Evolutionary conservation across 2,113 vertebrate genomes (phyloP).

Genomic region (Actenoides hombroni): DNA sequence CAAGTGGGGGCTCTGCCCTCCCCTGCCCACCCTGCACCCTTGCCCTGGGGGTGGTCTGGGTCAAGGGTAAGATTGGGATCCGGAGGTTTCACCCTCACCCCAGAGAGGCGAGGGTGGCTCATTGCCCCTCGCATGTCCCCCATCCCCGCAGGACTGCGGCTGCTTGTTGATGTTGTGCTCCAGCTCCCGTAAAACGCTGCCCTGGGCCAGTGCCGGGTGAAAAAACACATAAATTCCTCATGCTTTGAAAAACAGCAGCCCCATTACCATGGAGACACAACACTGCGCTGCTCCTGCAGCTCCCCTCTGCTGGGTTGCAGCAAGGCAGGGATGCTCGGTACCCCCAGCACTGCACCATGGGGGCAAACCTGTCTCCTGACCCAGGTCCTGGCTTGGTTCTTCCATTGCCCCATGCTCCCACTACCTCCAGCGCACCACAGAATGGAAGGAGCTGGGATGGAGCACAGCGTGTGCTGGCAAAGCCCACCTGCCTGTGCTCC

Average conservation of each 20-base stretch:
- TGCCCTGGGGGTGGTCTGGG: neutral
- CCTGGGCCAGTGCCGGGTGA: neutral
- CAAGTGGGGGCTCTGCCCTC: neutral
- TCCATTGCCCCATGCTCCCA: rapidly evolving
- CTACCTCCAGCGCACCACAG: rapidly evolving
- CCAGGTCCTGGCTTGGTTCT: neutral
- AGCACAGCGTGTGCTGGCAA: rapidly evolving
- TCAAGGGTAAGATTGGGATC: rapidly evolving
- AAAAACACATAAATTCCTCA: neutral
- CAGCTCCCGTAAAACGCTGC: neutral
- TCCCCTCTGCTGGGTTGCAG: neutral
- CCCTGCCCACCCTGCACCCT: neutral
- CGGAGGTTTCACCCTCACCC: rapidly evolving
- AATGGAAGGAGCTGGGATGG: neutral
- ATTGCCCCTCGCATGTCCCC: rapidly evolving
- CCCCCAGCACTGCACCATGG: rapidly evolving
- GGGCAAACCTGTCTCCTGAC: neutral
- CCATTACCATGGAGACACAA: conserved; percentile 52
- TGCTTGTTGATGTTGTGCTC: neutral
- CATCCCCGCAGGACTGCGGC: rapidly evolving
- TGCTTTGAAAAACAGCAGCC: conserved; percentile 46
- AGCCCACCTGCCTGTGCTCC: neutral
- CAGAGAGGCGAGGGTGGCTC: neutral
- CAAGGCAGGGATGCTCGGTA: neutral
- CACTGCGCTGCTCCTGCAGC: neutral